Base-by-base conservation (phyloP, 2,888 invertebrate species). In the Synanthedon tipuliformis region DNA sequence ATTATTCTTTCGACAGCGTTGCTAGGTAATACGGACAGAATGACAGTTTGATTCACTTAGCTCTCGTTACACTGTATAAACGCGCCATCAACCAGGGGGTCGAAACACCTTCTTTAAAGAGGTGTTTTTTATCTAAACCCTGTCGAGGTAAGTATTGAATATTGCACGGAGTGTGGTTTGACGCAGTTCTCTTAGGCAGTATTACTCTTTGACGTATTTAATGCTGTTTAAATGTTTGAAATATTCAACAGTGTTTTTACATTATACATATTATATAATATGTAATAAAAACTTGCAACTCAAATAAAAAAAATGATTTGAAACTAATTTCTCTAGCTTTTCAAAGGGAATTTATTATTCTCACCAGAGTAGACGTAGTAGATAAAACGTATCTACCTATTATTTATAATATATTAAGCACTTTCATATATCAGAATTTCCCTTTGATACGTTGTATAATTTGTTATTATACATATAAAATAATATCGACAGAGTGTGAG, bases 11-110 rank as follows among this genome's bases (percentile, higher is more conserved):
- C 60, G 18, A 48, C 54, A 52, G 54, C 54, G 64, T 66, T 63
- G 60, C 64, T 59, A 63, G 64, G 71, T 82, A 83, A 79, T 78
- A 74, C 78, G 73, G 73, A 76, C 66, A 78, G 84, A 86, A 87
- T 84, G 86, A 85, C 86, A 87, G 85, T 86, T 87, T 86, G 85
- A 87, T 87, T 87, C 86, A 87, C 82, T 87, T 85, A 87, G 79
- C 73, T 81, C 76, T 71, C 67, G 80, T 85, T 84, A 81, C 84
- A 75, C 66, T 73, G 80, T 81, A 78, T 83, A 83, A 83, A 81
- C 81, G 78, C 68, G 68, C 72, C 71, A 74, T 78, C 77, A 73
- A 70, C 66, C 65, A 61, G 64, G 58, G 54, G 55, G 56, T 50
- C 40, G 40, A 16, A 8, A 49, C 57, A 59, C 55, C 61, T 58